Base-by-base conservation (phyloP, 2,113 vertebrate species). In the Pachyramphus minor region DNA sequence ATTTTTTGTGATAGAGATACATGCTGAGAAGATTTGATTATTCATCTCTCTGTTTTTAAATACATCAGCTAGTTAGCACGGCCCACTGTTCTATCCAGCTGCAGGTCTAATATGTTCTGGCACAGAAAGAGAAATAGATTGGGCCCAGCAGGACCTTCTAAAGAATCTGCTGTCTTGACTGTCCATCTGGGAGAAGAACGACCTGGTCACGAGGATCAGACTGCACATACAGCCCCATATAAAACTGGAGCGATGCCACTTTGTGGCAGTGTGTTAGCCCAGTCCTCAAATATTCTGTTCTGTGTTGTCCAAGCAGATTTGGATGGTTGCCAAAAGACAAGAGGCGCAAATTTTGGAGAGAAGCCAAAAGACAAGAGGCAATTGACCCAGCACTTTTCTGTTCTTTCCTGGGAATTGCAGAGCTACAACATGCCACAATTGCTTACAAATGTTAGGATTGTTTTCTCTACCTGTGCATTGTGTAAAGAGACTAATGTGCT, bases 401-500 rank as follows among this genome's bases (percentile, higher is more conserved):
- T 73, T 89, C 92, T 96, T 95, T 90, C 95, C 80, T 94, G 95
- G 96, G 96, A 96, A 89, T 96, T 92, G 90, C 83, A 82, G 76
- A 87, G 93, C 93, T 96, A 94, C 96, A 96, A 55, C 84, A 25
- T 6, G 92, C 90, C 92, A 89, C 92, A 68, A 93, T 60, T 93
- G 92, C 96, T 96, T 96, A 97, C 96, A 96, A 96, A 95, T 92
- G 93, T 94, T 93, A 55, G 92, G 60, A 94, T 73, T 96, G 95
- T 96, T 97, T 95, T 92, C 86, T 96, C 92, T 94, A 96, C 96
- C 90, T 95, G 90, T 62, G 96, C 90, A 82, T 93, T 97, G 96
- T 84, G 95, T 95, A 96, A 94, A 95, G 83, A 93, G 90, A 97
- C 94, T 96, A 97, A 96, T 82, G 92, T 87, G 95, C 62, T 93